A percentile compares a stretch with the other conserved stretches of the same genome.
phyloP scores from a whole-genome alignment of 2,113 vertebrate genomes.

The Chamaetylas fuelleborni region DNA sequence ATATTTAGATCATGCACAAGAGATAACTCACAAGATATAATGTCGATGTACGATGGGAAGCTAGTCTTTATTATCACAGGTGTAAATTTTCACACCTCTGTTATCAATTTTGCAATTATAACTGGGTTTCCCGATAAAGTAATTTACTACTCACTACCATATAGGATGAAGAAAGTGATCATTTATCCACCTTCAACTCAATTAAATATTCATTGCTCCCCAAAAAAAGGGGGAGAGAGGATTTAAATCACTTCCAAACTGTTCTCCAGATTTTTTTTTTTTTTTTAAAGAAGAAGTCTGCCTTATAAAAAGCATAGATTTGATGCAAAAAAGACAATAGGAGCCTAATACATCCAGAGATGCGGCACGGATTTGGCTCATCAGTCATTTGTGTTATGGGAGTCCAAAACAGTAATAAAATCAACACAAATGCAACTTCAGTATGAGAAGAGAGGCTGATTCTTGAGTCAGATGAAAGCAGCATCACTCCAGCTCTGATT shows the following conservation, averaged over 20 bases:
- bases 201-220: conserved; percentile 60
- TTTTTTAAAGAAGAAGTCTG: neutral
- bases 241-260: conserved; percentile 56
- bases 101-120: conserved; percentile 70
- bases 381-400: conserved; percentile 49
- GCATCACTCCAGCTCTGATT: conserved; percentile 28
- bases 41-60: neutral
- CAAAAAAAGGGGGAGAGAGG: neutral
- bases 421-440: conserved; percentile 44
- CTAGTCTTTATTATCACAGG: conserved; percentile 61
- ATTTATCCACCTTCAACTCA: conserved; percentile 53
- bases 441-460: neutral
- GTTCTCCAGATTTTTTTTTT: neutral
- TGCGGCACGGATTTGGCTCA: conserved; percentile 10
- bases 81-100: conserved; percentile 66
- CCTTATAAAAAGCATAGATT: neutral
- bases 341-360: neutral
- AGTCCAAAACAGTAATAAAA: conserved; percentile 57
- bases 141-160: conserved; percentile 54
- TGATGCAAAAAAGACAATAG: conserved; percentile 20
- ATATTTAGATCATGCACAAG: conserved; percentile 56
- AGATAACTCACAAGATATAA: conserved; percentile 51
- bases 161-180: conserved; percentile 51
- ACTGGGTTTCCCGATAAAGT: conserved; percentile 9
- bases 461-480: conserved; percentile 29